Conservation (phyloP, 2,888 invertebrate species). For the Neocrepidodera transversa region DNA sequence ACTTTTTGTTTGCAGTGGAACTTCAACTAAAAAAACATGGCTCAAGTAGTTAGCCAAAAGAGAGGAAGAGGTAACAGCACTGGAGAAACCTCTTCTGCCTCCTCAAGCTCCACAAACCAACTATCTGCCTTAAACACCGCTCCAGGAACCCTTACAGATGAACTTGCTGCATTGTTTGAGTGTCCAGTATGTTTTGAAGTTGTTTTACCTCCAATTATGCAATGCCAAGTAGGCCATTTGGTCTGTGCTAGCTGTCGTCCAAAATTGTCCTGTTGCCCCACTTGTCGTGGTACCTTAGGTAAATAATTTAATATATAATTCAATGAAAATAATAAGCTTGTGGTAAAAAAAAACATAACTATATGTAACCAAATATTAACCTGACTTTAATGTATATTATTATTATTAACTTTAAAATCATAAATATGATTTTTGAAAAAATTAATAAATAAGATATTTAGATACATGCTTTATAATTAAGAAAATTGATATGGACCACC, state of each 20-base stretch:
- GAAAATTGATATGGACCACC: too few relatives aligned
- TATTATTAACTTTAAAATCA: too few relatives aligned
- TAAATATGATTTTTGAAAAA: too few relatives aligned
- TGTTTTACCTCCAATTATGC: constrained; percentile 97
- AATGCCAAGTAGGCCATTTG: constrained; percentile 98
- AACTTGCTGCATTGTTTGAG: constrained; percentile 90
- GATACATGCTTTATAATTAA: too few relatives aligned
- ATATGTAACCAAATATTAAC: too few relatives aligned
- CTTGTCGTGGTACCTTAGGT: constrained; percentile 92
- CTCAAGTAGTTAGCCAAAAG: constrained; percentile 53
- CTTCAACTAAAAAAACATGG: constrained; percentile 40
- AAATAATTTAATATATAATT: too few relatives aligned
- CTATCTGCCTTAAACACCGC: constrained; percentile 56
- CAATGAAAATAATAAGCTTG: too few relatives aligned
- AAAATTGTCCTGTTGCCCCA: constrained; percentile 96
- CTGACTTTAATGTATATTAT: too few relatives aligned
- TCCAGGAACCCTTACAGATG: constrained; percentile 78
- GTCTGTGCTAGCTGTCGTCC: constrained; percentile 98
- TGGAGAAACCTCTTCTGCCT: constrained; percentile 48
- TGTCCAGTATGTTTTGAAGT: constrained; percentile 99
- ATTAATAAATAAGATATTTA: too few relatives aligned
- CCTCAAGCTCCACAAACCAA: constrained; percentile 49
- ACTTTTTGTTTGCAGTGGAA: too few relatives aligned
- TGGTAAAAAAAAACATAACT: too few relatives aligned
- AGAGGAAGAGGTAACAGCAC: constrained; percentile 50